These are phyloP conservation scores for Eumeta japonica DNA, from an alignment of 1,140 invertebrate species.

Conservation along the genomic window DNA sequence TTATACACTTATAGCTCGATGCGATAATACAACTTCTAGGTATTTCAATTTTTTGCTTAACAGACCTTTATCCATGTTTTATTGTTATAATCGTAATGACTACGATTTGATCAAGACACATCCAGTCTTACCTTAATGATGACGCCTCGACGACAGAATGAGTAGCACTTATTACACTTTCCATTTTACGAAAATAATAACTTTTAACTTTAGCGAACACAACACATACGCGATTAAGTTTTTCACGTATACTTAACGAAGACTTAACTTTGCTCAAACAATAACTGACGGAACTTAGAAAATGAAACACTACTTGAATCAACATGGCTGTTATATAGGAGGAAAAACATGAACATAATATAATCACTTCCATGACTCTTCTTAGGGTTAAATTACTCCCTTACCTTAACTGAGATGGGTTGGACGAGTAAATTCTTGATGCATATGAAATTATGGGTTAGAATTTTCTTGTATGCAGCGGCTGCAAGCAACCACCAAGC, in stretches of 20 bases:
- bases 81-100: conserved; percentile 12
- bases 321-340: conserved; percentile 56
- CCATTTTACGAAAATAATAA: conserved; percentile 40
- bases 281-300: conserved; percentile 54
- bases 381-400: conserved; percentile 51
- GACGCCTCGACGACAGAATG: conserved; percentile 50
- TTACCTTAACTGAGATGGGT: conserved; percentile 53
- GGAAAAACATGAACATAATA: conserved; percentile 54
- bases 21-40: no score
- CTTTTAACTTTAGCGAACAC: conserved; percentile 51
- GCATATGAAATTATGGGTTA: conserved; percentile 33
- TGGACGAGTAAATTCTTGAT: conserved; percentile 49
- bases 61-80: no score
- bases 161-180: conserved; percentile 53
- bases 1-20: no score
- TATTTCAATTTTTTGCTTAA: no score
- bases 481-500: no score
- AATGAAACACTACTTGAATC: conserved; percentile 58
- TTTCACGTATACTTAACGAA: conserved; percentile 54
- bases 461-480: no score
- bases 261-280: conserved; percentile 45
- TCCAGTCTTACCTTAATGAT: conserved; percentile 52
- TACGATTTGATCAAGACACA: conserved; percentile 50
- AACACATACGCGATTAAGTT: conserved; percentile 55
- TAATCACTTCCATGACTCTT: conserved; percentile 53